These are phyloP conservation scores for Gulo gulo DNA, from an alignment of 2,113 vertebrate genomes.

Conservation along the genomic window DNA sequence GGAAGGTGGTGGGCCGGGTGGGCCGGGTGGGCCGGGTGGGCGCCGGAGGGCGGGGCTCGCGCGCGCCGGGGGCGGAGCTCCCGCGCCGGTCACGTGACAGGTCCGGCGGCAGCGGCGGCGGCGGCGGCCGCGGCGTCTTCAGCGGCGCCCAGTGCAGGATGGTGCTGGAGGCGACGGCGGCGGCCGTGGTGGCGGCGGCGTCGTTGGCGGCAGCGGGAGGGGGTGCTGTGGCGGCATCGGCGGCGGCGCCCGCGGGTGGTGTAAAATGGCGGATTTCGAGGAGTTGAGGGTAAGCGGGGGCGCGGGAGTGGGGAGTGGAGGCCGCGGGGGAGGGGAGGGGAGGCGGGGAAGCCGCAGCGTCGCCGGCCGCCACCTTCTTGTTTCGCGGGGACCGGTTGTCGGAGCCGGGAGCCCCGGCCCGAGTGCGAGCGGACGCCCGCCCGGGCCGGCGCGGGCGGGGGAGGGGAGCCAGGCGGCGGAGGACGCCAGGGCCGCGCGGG, in stretches of 20 bases:
- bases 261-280: constrained; percentile 91
- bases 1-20: background rate
- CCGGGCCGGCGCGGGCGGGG: background rate
- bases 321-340: constrained; percentile 45
- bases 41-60: background rate
- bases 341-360: constrained; percentile 18
- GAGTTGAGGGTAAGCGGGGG: constrained; percentile 87
- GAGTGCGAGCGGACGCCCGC: background rate
- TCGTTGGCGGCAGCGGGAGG: constrained; percentile 39
- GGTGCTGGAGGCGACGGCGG: constrained; percentile 63
- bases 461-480: background rate
- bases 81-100: constrained; percentile 60
- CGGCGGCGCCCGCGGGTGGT: constrained; percentile 66
- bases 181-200: constrained; percentile 58
- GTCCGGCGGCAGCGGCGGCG: background rate
- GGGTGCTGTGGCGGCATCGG: constrained; percentile 69
- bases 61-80: constrained; percentile 42
- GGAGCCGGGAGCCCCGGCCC: background rate
- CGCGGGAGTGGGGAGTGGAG: constrained; percentile 24
- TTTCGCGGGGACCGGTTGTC: background rate
- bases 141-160: constrained; percentile 68
- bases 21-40: background rate
- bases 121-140: constrained; percentile 64
- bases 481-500: background rate
- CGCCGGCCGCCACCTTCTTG: background rate